A percentile compares a stretch with the other conserved stretches of the same genome.
Evolutionary conservation across 2,797 vertebrate species (phyloP).

Genomic region (Ateles fusciceps): DNA sequence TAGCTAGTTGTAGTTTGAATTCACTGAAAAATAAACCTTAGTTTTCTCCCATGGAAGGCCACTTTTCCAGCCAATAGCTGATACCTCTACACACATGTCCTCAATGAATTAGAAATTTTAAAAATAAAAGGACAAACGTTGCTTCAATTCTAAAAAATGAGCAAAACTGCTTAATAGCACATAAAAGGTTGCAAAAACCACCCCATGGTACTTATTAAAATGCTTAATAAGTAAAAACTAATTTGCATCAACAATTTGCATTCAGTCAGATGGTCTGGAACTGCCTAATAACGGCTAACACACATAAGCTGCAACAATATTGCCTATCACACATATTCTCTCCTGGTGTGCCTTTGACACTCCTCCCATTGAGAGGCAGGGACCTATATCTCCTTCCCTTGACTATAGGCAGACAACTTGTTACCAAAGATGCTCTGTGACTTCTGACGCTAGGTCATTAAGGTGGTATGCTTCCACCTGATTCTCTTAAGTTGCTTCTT

Average conservation of each 20-base stretch:
- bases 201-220: background rate
- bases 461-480: background rate
- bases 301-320: background rate
- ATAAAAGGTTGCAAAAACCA: background rate
- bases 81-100: background rate
- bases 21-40: constrained; percentile 41
- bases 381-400: background rate
- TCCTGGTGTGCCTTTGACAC: background rate
- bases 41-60: background rate
- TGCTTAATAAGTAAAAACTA: constrained; percentile 41
- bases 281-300: background rate
- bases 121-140: background rate
- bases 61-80: constrained; percentile 24
- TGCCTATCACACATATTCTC: background rate
- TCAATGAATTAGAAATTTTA: constrained; percentile 40
- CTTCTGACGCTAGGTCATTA: background rate
- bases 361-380: background rate
- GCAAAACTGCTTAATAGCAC: constrained; percentile 27
- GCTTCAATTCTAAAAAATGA: constrained; percentile 5
- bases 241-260: background rate
- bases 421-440: background rate
- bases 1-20: constrained; percentile 38
- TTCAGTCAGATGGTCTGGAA: constrained; percentile 3
- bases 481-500: constrained; percentile 14
- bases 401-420: background rate